Conservation (phyloP, 2,113 vertebrate species). For the Dascyllus trimaculatus region DNA sequence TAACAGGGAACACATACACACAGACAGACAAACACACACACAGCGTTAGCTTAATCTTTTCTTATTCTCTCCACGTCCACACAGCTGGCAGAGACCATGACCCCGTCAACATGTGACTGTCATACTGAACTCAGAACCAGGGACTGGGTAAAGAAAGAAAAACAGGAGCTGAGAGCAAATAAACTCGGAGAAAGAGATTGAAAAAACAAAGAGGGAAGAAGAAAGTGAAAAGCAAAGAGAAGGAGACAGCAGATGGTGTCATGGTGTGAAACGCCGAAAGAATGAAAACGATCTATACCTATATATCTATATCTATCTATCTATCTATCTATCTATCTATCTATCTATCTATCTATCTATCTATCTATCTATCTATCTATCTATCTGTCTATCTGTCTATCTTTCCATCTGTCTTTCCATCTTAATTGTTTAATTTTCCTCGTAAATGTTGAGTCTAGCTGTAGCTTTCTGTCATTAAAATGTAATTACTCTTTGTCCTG, state of each 20-base stretch:
- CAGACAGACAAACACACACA: neutral
- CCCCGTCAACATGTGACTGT: slow-evolving; percentile 37
- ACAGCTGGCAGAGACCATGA: slow-evolving; percentile 26
- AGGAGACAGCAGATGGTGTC: slow-evolving; percentile 50
- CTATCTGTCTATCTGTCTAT: neutral
- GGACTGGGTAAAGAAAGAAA: neutral
- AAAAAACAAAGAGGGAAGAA: slow-evolving; percentile 19
- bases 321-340: neutral
- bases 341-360: neutral
- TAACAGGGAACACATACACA: no score
- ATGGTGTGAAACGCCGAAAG: slow-evolving; percentile 30
- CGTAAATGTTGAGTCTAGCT: neutral
- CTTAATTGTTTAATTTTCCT: neutral
- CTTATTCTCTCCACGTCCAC: slow-evolving; percentile 34
- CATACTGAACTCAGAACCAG: slow-evolving; percentile 20
- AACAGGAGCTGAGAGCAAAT: neutral
- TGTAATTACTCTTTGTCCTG: neutral
- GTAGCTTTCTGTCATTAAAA: neutral
- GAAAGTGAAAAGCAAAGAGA: neutral
- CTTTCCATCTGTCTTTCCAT: neutral
- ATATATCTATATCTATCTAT: neutral
- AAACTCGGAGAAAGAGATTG: neutral
- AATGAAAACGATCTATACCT: slow-evolving; percentile 18
- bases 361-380: slow-evolving; percentile 1
- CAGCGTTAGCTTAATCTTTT: slow-evolving; percentile 5